Percentiles rank a stretch among this genome's conserved stretches.
phyloP scores from a whole-genome alignment of 1,140 invertebrate genomes.

The Papilio polytes region DNA sequence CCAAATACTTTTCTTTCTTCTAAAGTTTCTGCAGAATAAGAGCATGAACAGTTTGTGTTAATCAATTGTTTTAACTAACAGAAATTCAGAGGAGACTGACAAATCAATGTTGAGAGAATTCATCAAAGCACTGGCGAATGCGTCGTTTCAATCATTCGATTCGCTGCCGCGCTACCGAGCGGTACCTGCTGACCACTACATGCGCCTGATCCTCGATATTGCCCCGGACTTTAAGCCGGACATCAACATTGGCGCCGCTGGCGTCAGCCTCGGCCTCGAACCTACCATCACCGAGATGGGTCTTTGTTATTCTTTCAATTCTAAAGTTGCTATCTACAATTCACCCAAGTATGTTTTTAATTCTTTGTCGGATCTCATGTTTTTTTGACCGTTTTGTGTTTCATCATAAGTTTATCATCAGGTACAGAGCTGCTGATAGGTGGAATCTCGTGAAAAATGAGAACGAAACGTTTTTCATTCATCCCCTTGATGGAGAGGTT shows the following conservation, averaged over 20 bases:
- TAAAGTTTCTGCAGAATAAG: too few relatives aligned
- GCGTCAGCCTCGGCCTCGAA: slow-evolving; percentile 79
- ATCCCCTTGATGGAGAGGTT: slow-evolving; percentile 88
- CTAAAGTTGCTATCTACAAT: slow-evolving; percentile 86
- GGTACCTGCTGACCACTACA: slow-evolving; percentile 83
- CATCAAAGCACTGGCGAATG: slow-evolving; percentile 83
- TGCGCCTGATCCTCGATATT: slow-evolving; percentile 84
- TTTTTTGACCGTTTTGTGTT: background rate
- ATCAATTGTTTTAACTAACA: slow-evolving; percentile 45
- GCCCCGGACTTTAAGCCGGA: slow-evolving; percentile 83
- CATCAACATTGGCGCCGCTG: slow-evolving; percentile 83
- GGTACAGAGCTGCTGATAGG: slow-evolving; percentile 84
- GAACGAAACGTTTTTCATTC: slow-evolving; percentile 85
- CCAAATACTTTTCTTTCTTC: too few relatives aligned
- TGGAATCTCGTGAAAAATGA: slow-evolving; percentile 81
- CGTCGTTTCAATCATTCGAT: slow-evolving; percentile 85
- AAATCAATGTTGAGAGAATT: slow-evolving; percentile 82
- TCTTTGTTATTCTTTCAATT: slow-evolving; percentile 87
- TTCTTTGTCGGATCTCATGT: background rate
- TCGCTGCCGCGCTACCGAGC: slow-evolving; percentile 79
- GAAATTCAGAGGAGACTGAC: slow-evolving; percentile 76
- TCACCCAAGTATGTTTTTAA: slow-evolving; percentile 84
- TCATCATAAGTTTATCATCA: slow-evolving; percentile 50
- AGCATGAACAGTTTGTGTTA: background rate
- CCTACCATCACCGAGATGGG: slow-evolving; percentile 87